These are phyloP conservation scores for Lithosia quadra DNA, from an alignment of 2,888 invertebrate genomes.

Conservation along the genomic window DNA sequence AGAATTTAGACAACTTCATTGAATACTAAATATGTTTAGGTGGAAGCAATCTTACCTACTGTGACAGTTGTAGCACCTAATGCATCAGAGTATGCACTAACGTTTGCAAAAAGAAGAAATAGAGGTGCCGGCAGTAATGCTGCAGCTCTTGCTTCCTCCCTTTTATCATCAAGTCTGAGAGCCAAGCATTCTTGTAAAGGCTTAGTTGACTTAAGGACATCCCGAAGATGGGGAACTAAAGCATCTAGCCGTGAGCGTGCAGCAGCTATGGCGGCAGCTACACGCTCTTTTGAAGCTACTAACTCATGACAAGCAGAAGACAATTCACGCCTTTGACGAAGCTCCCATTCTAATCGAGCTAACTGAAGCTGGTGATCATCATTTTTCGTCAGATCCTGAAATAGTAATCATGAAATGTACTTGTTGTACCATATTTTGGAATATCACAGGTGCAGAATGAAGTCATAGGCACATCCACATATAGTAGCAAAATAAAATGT, in stretches of 20 bases:
- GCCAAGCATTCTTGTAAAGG: constrained; percentile 96
- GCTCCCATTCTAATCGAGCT: constrained; percentile 96
- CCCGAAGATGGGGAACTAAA: constrained; percentile 91
- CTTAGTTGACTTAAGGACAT: constrained; percentile 90
- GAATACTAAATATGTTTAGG: neutral
- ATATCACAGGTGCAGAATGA: no score
- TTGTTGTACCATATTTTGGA: neutral
- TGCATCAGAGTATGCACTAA: constrained; percentile 93
- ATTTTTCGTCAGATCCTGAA: constrained; percentile 88
- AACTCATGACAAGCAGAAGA: constrained; percentile 92
- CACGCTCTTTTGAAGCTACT: constrained; percentile 91
- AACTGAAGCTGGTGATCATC: constrained; percentile 94
- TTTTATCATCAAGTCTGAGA: constrained; percentile 92
- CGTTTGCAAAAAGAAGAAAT: constrained; percentile 95
- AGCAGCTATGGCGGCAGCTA: constrained; percentile 91
- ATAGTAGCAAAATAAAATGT: neutral
- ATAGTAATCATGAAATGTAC: constrained; percentile 14
- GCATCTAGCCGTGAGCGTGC: constrained; percentile 93
- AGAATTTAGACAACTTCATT: neutral
- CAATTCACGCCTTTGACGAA: constrained; percentile 94
- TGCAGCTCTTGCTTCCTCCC: constrained; percentile 92
- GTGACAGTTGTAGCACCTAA: constrained; percentile 85
- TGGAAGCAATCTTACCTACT: constrained; percentile 69
- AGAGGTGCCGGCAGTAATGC: constrained; percentile 92
- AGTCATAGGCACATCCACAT: no score